Base-by-base conservation (phyloP, 2,888 invertebrate genomes). In the Rhagium mordax region DNA sequence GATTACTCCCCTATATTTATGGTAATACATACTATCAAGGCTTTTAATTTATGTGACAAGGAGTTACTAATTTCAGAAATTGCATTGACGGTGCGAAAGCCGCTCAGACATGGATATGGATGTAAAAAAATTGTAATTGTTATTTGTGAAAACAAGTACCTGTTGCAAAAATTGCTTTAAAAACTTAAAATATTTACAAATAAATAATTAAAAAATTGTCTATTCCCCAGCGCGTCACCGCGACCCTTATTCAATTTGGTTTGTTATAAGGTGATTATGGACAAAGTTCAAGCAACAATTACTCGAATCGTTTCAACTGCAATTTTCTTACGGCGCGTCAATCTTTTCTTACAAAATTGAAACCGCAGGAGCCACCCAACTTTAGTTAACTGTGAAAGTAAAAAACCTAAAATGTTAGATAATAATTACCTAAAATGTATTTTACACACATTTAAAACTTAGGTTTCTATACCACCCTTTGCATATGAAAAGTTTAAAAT, bases 401-500 rank as follows among this genome's bases (percentile, higher is more conserved):
- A 57, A 57, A 27, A 57, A 57, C 2, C 18, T 51, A 51, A 20
- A 10, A 15, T 15, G 27, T 15, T 29, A 5, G 29, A 29, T 29
- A 5, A 13, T 64, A n/a, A n/a, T 51, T 29, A 53, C n/a, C 51
- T 65, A 51, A 53, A 65, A 65, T 16, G 49, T 51, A 65, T 29
- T 71, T 61, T 71, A 71, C 67, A 70, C 68, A 74, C 72, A 72
- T 62, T 74, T 48, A 74, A 76, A 76, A 71, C 66, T 57, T n/a
- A n/a, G n/a, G n/a, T n/a, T 69, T 49, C 16, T 53, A 29, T 48
- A 70, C 67, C 49, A 60, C 71, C n/a, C n/a, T 55, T 71, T 47
- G 60, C 70, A 60, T 69, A 62, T 48, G 18, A 65, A 65, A 66
- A 62, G 64, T 67, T 65, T 68, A 74, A 76, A 69, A 76, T 66